Evolutionary conservation across 1,140 invertebrate genomes (phyloP), one percentile per base, ranked within the genome.

Genomic region (Anastrepha obliqua): DNA sequence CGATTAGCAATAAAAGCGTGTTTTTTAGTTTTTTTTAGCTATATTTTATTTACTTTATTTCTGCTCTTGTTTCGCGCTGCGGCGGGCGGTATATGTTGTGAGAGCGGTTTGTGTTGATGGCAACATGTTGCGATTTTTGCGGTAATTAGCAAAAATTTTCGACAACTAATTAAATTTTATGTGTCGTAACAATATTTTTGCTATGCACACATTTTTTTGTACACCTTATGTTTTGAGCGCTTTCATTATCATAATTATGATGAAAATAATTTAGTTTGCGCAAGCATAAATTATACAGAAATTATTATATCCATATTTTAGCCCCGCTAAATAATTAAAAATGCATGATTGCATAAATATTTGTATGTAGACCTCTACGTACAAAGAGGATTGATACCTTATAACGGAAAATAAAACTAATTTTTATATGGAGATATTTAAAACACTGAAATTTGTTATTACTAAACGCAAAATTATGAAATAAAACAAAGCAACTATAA

Each of bases 91-190:
- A 39, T 44, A 42, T 81, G 74, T 17, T 81, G 47, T 81, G 74
- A 55, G 47, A 81, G 74, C 74, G 47, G 55, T 51, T 51, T 47
- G 47, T 47, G 74, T 81, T 81, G 47, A 81, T 42, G 74, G 74
- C 74, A 81, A 81, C 74, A 81, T 81, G 74, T 81, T 81, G 74
- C 74, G 47, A 81, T 81, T 81, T 81, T 55, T 81, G 74, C 17
- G 47, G 42, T 81, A 81, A 81, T 81, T 81, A 81, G 74, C 74
- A 81, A 81, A 81, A 81, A 20, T 81, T 74, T 81, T 55, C 42
- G 67, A 17, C 67, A 55, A 55, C 7, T 20, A 42, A 29, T 29
- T 29, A 29, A 29, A 29, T 29, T 29, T 29, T 29, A 29, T 29
- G 29, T 17, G 74, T 42, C 9, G 47, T 9, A 81, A 58, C 44